These are phyloP conservation scores for Bubalus kerabau DNA, from an alignment of 2,113 vertebrate species.

Conservation along the genomic window DNA sequence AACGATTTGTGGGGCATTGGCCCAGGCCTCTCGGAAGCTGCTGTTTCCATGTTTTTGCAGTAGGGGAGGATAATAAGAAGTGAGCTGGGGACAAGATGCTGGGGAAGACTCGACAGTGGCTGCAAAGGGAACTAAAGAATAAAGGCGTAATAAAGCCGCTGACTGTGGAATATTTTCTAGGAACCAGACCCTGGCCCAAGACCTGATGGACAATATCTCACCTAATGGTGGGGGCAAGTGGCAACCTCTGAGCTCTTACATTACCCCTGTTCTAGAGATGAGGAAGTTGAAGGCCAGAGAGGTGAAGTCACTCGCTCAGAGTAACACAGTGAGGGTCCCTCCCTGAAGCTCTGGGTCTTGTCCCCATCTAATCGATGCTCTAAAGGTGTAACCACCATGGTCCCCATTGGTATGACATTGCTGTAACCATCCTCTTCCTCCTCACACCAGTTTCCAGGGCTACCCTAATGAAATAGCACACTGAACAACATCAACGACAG, in stretches of 20 bases:
- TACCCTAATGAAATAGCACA: fast-evolving
- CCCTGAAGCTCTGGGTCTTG: background rate
- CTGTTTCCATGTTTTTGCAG: background rate
- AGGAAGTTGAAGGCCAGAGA: background rate
- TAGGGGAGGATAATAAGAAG: background rate
- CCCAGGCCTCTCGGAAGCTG: background rate
- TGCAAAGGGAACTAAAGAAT: background rate
- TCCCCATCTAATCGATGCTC: background rate
- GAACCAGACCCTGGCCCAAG: no score
- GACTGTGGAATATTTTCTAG: fast-evolving
- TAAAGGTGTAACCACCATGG: fast-evolving
- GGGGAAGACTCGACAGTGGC: background rate
- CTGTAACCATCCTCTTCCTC: fast-evolving
- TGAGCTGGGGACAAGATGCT: background rate
- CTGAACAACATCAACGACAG: fast-evolving
- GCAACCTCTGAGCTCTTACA: fast-evolving
- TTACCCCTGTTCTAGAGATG: background rate
- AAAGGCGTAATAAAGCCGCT: fast-evolving
- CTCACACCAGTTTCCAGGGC: fast-evolving
- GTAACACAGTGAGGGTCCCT: background rate
- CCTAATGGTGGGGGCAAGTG: background rate
- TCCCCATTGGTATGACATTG: fast-evolving
- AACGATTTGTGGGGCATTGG: background rate
- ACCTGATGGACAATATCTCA: fast-evolving
- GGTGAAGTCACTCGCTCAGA: background rate